Evolutionary conservation across 2,888 invertebrate genomes (phyloP).

Genomic region (Dryadula phaetusa): DNA sequence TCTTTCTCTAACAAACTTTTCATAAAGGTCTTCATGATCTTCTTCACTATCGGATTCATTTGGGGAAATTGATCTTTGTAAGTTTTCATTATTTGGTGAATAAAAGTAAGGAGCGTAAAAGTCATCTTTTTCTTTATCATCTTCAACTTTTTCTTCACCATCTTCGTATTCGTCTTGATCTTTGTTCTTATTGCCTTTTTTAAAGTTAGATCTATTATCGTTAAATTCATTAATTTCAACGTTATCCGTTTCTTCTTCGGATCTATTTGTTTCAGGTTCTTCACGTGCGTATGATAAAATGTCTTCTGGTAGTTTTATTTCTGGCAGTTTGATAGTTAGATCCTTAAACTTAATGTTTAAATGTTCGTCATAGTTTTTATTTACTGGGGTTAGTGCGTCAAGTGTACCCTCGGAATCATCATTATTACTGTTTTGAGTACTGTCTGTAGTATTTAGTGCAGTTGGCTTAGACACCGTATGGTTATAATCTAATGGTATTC

Average conservation of each 20-base stretch:
- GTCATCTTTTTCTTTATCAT: conserved; percentile 49
- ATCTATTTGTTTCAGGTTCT: conserved; percentile 50
- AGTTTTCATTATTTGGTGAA: conserved; percentile 36
- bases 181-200: conserved; percentile 44
- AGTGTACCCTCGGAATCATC: conserved; percentile 57
- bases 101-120: conserved; percentile 42
- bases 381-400: conserved; percentile 58
- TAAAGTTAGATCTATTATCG: conserved; percentile 55
- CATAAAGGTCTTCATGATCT: conserved; percentile 70
- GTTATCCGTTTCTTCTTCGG: conserved; percentile 49
- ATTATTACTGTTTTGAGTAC: conserved; percentile 42
- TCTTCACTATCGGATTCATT: conserved; percentile 46
- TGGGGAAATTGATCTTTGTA: conserved; percentile 38
- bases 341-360: conserved; percentile 74
- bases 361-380: conserved; percentile 66
- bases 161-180: conserved; percentile 34
- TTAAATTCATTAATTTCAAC: conserved; percentile 52
- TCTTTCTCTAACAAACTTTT: conserved; percentile 77
- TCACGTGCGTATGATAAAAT: conserved; percentile 67
- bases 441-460: conserved; percentile 30
- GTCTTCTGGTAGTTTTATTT: conserved; percentile 78
- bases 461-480: conserved; percentile 54
- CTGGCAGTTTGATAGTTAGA: conserved; percentile 72
- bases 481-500: conserved; percentile 75
- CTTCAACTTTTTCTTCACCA: conserved; percentile 44